Evolutionary conservation across 2,113 vertebrate genomes (phyloP).

Genomic region (Elephas maximus): DNA sequence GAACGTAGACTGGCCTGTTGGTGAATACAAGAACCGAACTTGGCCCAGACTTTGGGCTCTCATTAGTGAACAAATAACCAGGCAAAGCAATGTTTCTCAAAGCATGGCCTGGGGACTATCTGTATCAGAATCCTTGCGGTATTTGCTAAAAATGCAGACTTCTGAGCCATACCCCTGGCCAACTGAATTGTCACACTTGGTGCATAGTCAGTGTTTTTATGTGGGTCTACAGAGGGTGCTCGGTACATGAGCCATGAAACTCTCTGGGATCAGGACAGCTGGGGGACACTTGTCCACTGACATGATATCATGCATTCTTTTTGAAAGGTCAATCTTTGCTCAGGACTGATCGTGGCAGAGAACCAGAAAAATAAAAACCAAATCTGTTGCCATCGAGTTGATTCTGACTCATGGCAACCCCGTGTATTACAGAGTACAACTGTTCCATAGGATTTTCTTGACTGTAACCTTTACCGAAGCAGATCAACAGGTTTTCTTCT

Average conservation of each 20-base stretch:
- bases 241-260: neutral
- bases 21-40: neutral
- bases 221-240: neutral
- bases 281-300: neutral
- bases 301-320: neutral
- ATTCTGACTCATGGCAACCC: no score
- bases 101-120: rapidly evolving
- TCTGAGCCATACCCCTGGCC: neutral
- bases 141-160: neutral
- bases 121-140: neutral
- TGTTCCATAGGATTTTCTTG: no score
- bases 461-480: neutral
- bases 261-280: neutral
- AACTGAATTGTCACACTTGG: neutral
- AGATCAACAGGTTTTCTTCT: neutral
- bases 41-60: neutral
- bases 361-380: neutral
- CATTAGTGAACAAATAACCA: neutral
- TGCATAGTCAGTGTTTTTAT: neutral
- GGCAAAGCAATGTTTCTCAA: neutral
- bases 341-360: neutral
- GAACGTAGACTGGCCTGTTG: rapidly evolving
- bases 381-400: no score
- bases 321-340: neutral
- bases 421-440: no score